Conservation (phyloP, 2,113 vertebrate genomes). For the Oreochromis niloticus region DNA sequence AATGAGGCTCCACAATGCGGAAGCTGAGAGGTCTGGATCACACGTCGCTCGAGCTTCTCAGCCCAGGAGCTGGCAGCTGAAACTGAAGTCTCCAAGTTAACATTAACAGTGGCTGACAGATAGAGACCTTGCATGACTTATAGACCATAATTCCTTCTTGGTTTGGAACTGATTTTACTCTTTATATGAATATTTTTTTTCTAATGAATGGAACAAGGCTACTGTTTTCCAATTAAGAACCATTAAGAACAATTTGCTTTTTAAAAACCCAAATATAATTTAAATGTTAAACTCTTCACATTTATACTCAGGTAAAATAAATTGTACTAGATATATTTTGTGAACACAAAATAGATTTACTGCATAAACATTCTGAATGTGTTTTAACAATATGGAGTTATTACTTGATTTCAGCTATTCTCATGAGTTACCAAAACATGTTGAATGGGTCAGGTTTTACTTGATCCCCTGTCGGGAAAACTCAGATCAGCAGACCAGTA, state of each 20-base stretch:
- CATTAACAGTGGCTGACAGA: constrained; percentile 63
- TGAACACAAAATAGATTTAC: background rate
- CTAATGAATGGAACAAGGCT: constrained; percentile 40
- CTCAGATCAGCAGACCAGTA: background rate
- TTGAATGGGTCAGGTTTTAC: background rate
- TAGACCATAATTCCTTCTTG: constrained; percentile 22
- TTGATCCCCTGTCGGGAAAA: constrained; percentile 9
- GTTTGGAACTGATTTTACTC: constrained; percentile 22
- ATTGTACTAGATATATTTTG: background rate
- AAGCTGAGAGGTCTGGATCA: constrained; percentile 35
- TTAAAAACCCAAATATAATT: background rate
- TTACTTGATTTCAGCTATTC: background rate
- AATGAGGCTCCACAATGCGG: constrained; percentile 39
- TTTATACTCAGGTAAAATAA: background rate
- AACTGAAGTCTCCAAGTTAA: constrained; percentile 19
- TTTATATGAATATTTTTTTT: constrained; percentile 9
- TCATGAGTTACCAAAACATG: background rate
- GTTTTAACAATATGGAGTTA: background rate
- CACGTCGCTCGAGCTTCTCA: constrained; percentile 29
- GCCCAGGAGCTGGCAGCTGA: constrained; percentile 34
- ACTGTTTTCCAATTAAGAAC: background rate
- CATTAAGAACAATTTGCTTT: background rate
- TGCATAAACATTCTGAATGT: background rate
- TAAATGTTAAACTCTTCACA: background rate
- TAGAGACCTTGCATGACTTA: constrained; percentile 53